Evolutionary conservation across 2,888 invertebrate genomes (phyloP).

Genomic region (Lymantria monacha): DNA sequence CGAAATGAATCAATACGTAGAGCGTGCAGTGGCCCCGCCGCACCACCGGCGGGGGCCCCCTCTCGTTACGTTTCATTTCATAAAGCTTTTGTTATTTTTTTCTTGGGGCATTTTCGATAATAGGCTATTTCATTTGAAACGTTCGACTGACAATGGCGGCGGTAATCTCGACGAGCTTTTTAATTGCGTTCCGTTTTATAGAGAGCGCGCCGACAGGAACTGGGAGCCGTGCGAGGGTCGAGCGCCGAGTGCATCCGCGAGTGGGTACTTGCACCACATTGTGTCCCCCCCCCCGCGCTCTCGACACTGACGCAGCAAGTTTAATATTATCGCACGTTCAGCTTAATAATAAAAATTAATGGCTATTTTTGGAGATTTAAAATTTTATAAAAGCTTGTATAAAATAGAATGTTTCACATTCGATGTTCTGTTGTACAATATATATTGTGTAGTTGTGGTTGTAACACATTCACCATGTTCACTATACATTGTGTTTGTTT

Average conservation of each 20-base stretch:
- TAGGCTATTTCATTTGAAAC: slow-evolving; percentile 41
- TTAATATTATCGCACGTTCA: slow-evolving; percentile 24
- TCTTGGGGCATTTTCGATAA: slow-evolving; percentile 41
- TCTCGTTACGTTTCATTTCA: slow-evolving; percentile 37
- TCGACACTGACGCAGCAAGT: slow-evolving; percentile 22
- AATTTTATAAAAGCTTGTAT: slow-evolving; percentile 17
- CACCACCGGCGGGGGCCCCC: not conserved
- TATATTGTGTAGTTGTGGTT: too few relatives aligned
- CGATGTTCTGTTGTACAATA: slow-evolving; percentile 10
- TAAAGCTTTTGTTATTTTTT: slow-evolving; percentile 35
- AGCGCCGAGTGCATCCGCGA: too few relatives aligned
- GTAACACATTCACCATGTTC: too few relatives aligned
- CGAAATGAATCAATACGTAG: slow-evolving; percentile 42
- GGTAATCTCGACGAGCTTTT: slow-evolving; percentile 34
- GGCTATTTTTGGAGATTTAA: slow-evolving; percentile 25
- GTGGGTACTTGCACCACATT: slow-evolving; percentile 11
- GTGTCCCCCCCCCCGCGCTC: too few relatives aligned
- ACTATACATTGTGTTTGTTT: too few relatives aligned
- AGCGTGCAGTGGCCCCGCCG: slow-evolving; percentile 1
- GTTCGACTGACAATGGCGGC: slow-evolving; percentile 33
- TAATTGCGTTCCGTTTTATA: slow-evolving; percentile 38
- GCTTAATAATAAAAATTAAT: slow-evolving; percentile 31
- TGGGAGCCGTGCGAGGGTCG: not conserved
- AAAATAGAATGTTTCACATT: slow-evolving; percentile 13
- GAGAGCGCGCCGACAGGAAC: slow-evolving; percentile 14